phyloP scores from a whole-genome alignment of 2,113 vertebrate species.

The Nanorana parkeri region DNA sequence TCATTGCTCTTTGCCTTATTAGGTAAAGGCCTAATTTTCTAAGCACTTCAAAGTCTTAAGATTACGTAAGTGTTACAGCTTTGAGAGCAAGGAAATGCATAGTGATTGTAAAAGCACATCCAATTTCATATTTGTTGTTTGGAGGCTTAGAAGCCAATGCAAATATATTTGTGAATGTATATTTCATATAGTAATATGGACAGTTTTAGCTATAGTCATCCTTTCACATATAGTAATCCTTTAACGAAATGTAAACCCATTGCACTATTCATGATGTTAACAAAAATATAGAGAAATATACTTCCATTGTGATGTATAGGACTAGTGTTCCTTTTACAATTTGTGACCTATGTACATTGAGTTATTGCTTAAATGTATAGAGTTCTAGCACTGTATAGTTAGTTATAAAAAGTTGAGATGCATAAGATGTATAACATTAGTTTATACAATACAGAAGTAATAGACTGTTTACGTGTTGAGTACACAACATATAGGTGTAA shows the following conservation, averaged over 20 bases:
- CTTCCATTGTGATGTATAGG: conserved; percentile 3
- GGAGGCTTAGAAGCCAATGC: neutral
- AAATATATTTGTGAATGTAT: conserved; percentile 18
- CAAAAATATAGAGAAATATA: neutral
- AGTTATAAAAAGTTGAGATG: conserved; percentile 8
- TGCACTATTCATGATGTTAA: neutral
- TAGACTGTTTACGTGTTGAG: conserved; percentile 9
- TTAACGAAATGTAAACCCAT: neutral
- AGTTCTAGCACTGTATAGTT: neutral
- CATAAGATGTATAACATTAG: conserved; percentile 11
- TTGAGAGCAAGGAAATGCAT: neutral
- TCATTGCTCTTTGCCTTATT: no score
- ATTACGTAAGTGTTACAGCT: no score
- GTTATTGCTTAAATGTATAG: conserved; percentile 21
- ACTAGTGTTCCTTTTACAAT: neutral
- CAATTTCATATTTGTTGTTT: neutral
- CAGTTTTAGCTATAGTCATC: neutral
- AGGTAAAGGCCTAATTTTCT: no score
- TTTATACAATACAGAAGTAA: neutral
- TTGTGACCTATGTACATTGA: conserved; percentile 24
- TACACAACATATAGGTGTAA: conserved; percentile 16
- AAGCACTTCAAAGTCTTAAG: no score
- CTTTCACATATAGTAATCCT: neutral
- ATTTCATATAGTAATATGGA: neutral
- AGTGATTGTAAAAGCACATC: neutral